These are phyloP conservation scores for Sebastes diploproa DNA, from an alignment of 2,797 vertebrate species.

Conservation along the genomic window DNA sequence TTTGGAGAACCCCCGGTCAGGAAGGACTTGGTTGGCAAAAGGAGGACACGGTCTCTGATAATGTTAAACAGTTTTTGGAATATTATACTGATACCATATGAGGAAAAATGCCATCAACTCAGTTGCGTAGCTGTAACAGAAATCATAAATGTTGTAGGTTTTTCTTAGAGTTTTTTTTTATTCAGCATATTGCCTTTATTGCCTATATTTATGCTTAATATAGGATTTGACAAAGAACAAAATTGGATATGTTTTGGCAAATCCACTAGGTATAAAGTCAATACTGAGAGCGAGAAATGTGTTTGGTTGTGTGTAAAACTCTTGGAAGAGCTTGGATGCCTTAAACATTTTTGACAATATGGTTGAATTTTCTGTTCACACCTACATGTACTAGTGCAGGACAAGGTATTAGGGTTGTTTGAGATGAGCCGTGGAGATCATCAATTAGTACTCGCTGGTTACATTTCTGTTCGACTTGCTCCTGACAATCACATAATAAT, in stretches of 20 bases:
- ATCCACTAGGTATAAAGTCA: background rate
- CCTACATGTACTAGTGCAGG: background rate
- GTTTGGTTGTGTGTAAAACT: background rate
- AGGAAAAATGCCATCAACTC: too few relatives aligned
- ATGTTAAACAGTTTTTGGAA: too few relatives aligned
- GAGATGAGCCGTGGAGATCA: background rate
- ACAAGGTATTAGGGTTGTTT: background rate
- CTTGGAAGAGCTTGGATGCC: background rate
- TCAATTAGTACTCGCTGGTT: background rate
- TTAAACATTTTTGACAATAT: background rate
- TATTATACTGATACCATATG: too few relatives aligned
- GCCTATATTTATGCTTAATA: too few relatives aligned
- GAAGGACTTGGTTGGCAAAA: too few relatives aligned
- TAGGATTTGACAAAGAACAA: background rate
- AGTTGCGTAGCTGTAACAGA: too few relatives aligned
- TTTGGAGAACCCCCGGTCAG: too few relatives aligned
- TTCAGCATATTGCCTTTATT: too few relatives aligned
- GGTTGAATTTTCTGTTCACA: background rate
- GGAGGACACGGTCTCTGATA: too few relatives aligned
- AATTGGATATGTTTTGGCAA: background rate
- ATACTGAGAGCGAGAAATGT: background rate
- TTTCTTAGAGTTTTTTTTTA: too few relatives aligned
- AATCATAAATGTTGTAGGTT: too few relatives aligned
- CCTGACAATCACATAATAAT: background rate
- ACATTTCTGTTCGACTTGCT: background rate